Base-by-base conservation (phyloP, 64 coral and sea anemone species). In the Montipora efflorescens region DNA sequence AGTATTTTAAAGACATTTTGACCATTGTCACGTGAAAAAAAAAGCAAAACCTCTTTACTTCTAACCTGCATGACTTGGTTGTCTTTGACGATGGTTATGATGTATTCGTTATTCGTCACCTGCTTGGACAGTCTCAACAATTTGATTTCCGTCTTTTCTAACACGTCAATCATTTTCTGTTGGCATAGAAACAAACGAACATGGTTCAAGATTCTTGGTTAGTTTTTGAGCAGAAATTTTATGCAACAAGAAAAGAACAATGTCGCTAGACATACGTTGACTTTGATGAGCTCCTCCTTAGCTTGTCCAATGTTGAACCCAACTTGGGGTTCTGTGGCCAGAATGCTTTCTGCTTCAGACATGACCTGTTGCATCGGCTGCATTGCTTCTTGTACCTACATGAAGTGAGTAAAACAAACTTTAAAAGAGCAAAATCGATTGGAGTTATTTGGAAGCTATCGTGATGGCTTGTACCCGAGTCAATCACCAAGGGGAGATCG, bases 21-120 rank as follows among this genome's bases (percentile, higher is more conserved):
- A 36, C 36, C 36, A 36, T 36, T 36, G 36, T 36, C 68, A 71
- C 5, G 4, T 0, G 68, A 71, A 71, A 21, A 23, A 23, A 20
- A 5, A n/a, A 23, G 28, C 18, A 22, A 22, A 6, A 23, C 5
- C 5, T 71, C 8, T 19, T 23, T n/a, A 8, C 7, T 43, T 36
- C 13, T 86, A 3, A 89, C 87, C 73, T 98, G 96, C 96, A 98
- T 98, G 47, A 98, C 96, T 48, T 93, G 70, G 58, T 94, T 94
- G 59, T 98, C 96, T 62, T 98, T 98, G 84, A 98, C 92, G 12
- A 98, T 98, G 21, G 96, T 98, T 70, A 98, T 98, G 23, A 98
- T 98, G 55, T 98, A 98, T 57, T 98, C 96, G 48, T 98, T 98
- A 84, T 98, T 98, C 3, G 96, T 98, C 0, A 90, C 87, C 75